phyloP scores from a whole-genome alignment of 2,888 invertebrate species.

The Isoperla grammatica region DNA sequence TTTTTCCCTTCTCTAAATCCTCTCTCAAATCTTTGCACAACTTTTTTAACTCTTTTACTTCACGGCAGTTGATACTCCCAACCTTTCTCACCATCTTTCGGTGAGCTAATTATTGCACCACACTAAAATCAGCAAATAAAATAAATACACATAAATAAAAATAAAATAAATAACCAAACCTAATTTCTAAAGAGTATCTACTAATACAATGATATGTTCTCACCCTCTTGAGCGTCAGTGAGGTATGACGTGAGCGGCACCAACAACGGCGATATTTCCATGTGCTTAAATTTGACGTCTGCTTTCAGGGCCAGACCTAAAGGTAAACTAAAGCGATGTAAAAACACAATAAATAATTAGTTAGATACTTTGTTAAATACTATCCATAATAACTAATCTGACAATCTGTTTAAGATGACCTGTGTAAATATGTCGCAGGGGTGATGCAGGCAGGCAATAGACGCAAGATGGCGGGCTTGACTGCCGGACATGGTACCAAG shows the following conservation, averaged over 20 bases:
- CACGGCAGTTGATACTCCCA: not conserved
- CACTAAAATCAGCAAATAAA: conserved; percentile 5
- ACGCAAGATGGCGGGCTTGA: no score
- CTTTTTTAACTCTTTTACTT: not conserved
- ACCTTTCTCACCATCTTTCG: not conserved
- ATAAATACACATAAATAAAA: conserved; percentile 6
- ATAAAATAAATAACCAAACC: not conserved
- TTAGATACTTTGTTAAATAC: conserved; percentile 12
- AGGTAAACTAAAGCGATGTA: conserved; percentile 21
- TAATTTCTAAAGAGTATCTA: no score
- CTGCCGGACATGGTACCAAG: not conserved
- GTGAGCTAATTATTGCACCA: not conserved
- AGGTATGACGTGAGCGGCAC: no score
- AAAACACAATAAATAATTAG: conserved; percentile 10
- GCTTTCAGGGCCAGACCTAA: conserved; percentile 20
- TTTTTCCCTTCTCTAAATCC: not conserved
- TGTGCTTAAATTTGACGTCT: conserved; percentile 8
- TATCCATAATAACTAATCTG: conserved; percentile 20
- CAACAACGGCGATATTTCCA: not conserved
- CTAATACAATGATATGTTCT: no score
- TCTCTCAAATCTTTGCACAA: not conserved
- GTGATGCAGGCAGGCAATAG: not conserved
- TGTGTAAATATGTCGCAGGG: conserved; percentile 31
- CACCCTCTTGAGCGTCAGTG: no score
- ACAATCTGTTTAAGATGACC: conserved; percentile 24